phyloP scores from a whole-genome alignment of 1,140 invertebrate species.

The Anoplophora glabripennis region DNA sequence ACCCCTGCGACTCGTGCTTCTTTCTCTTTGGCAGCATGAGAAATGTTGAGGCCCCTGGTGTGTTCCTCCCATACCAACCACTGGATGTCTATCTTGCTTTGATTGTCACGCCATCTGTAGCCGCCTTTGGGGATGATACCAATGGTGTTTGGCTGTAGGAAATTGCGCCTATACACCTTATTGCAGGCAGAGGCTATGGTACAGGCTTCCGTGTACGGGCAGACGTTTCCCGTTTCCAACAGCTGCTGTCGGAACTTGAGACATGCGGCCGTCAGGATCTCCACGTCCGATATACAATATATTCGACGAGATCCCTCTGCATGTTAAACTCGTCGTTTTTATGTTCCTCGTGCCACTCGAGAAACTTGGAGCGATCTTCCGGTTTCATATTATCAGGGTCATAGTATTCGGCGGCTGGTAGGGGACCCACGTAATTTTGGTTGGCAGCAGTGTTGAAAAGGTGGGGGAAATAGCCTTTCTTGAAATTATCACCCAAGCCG shows the following conservation, averaged over 20 bases:
- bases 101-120: slow-evolving; percentile 8
- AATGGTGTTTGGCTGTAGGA: slow-evolving; percentile 3
- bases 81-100: slow-evolving; percentile 2
- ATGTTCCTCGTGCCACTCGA: slow-evolving; percentile 26
- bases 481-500: background rate
- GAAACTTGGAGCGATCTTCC: slow-evolving; percentile 10
- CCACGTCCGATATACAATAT: slow-evolving; percentile 5
- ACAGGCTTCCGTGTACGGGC: background rate
- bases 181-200: slow-evolving; percentile 8
- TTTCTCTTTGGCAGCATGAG: background rate
- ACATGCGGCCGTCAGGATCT: slow-evolving; percentile 9
- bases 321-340: slow-evolving; percentile 9
- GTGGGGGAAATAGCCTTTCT: slow-evolving; percentile 14
- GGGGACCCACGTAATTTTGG: background rate
- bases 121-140: slow-evolving; percentile 12
- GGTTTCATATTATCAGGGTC: slow-evolving; percentile 17
- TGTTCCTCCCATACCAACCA: slow-evolving; percentile 5
- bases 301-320: too few species aligned
- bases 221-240: background rate
- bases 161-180: slow-evolving; percentile 12
- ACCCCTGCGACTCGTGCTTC: background rate
- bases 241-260: slow-evolving; percentile 8
- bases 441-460: slow-evolving; percentile 5
- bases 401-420: slow-evolving; percentile 11
- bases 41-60: background rate